Base-by-base conservation (phyloP, 2,888 invertebrate species). In the Theristus sp. region DNA sequence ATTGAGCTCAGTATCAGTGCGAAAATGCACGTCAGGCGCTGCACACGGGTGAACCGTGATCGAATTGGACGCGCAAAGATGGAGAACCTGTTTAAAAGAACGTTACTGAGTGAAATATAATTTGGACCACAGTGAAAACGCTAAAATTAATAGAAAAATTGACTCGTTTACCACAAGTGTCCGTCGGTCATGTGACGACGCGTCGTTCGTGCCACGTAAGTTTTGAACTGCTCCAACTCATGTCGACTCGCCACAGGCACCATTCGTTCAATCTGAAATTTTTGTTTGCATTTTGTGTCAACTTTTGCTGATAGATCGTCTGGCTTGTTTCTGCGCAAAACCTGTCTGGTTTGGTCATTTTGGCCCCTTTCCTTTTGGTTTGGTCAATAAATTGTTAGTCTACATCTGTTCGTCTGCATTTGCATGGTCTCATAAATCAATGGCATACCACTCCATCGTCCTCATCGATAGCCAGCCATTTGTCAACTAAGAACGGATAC, bases 81-180 rank as follows among this genome's bases (percentile, higher is more conserved):
- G 1, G 79, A 79, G 67, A 79, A 78, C 79, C 80, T 30, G n/a
- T n/a, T n/a, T n/a, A n/a, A n/a, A n/a, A 30, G 31, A 24, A 20
- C 20, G 55, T 6, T 52, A 46, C n/a, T n/a, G n/a, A n/a, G n/a
- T n/a, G n/a, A n/a, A n/a, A n/a, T n/a, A n/a, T n/a, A n/a, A n/a
- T n/a, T n/a, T n/a, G n/a, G n/a, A n/a, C n/a, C n/a, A n/a, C n/a
- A n/a, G n/a, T n/a, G n/a, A n/a, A n/a, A n/a, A n/a, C n/a, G n/a
- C n/a, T n/a, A n/a, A n/a, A n/a, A n/a, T n/a, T n/a, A n/a, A n/a
- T n/a, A n/a, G n/a, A n/a, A n/a, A n/a, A n/a, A n/a, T n/a, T n/a
- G n/a, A n/a, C n/a, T n/a, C n/a, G n/a, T n/a, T 6, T 38, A 38
- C 79, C 80, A 80, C 55, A 80, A 68, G 66, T 80, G 80, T 2